Base-by-base conservation (phyloP, 1,140 invertebrate species). In the Heliconius himera region DNA sequence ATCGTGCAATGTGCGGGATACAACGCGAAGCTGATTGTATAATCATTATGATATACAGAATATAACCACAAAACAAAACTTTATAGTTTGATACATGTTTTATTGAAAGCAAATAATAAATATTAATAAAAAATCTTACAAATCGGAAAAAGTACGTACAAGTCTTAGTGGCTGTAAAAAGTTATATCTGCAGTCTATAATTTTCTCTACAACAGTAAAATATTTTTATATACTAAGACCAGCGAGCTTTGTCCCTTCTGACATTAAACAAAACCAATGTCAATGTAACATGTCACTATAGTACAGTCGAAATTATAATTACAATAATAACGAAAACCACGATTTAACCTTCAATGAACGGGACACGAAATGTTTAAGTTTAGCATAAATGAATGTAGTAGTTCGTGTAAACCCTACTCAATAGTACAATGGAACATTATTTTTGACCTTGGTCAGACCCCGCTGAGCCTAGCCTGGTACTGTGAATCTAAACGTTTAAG, bases 391-490 rank as follows among this genome's bases (percentile, higher is more conserved):
- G 60, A 66, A 66, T 29, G 22, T 60, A 66, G 60, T 29, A 26
- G 60, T 66, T 66, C 60, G 60, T 66, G 60, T 66, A 66, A 29
- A 13, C 26, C 22, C 60, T 13, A 66, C 60, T 66, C n/a, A 29
- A n/a, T 26, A 66, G 60, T 49, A 66, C 60, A 78, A 49, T 73
- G 18, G 77, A 70, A 22, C 51, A 76, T 81, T 81, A 76, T 71
- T 73, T 76, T 49, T 76, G 66, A 81, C 76, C 80, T 78, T 78
- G 73, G 33, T n/a, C 49, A 60, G 33, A 71, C 51, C 33, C 75
- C 5, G 20, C n/a, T 22, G 73, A 22, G n/a, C 54, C 54, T 77
- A 66, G 60, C 60, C 60, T 66, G 60, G 22, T 16, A 16, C n/a
- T 5, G 26, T 4, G 1, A 66, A 26, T 66, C n/a, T 26, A 66